Base-by-base conservation (phyloP, 2,113 vertebrate species). In the Ia io region DNA sequence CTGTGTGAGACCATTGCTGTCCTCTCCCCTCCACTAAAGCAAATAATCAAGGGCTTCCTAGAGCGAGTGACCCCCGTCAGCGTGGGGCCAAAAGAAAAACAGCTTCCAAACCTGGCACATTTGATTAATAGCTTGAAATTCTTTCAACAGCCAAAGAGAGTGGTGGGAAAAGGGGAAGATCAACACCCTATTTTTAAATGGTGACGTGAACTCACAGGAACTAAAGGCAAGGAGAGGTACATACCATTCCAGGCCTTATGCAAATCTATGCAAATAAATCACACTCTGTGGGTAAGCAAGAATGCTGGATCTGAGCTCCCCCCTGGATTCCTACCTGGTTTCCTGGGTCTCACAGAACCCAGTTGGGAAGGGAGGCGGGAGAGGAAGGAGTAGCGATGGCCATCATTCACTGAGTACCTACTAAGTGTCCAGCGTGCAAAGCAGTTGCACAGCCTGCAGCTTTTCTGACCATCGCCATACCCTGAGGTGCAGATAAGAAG, bases 171-270 rank as follows among this genome's bases (percentile, higher is more conserved):
- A 70, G 71, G 80, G 90, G 77, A 88, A 95, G 94, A 96, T 93
- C 96, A 93, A 97, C 91, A 96, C 89, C 93, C 93, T 97, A 96
- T 96, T 97, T 96, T 97, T 97, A 97, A 96, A 95, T 83, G 61
- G 65, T 97, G 93, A 95, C 12, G 70, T 93, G 44, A 91, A 89
- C 91, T 76, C 82, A 88, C 95, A 97, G 96, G 92, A 95, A 88
- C 90, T 92, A 95, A 93, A 90, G 28, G 73, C 76, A 92, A 90
- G 63, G 76, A 82, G 70, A 95, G 67, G 70, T 83, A 91, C 53
- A 59, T 56, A 84, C 86, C 78, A 93, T 77, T 94, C 84, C 90
- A 63, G 86, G 91, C 84, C 88, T 94, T 83, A 95, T 97, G 92
- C 77, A 96, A 95, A 95, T 90, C 13, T 67, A 93, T 95, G 94